Conservation (phyloP, 2,797 vertebrate genomes). For the Huso huso region DNA sequence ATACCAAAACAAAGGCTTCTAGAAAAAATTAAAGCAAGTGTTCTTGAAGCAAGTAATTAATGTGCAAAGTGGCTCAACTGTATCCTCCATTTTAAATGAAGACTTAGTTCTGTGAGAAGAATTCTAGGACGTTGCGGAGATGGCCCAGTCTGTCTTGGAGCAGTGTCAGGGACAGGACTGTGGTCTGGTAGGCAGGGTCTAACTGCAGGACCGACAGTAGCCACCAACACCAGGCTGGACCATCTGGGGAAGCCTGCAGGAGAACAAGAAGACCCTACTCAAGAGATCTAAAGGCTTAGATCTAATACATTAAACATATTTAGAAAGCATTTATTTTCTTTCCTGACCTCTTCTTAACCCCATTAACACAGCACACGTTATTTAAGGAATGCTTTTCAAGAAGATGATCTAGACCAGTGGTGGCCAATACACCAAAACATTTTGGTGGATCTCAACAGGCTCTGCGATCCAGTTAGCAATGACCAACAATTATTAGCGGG, state of each 20-base stretch:
- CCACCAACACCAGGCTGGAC: conserved; percentile 88
- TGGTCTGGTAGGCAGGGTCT: conserved; percentile 74
- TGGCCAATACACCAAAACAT: too few species aligned
- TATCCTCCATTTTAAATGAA: not conserved
- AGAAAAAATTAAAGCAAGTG: not conserved
- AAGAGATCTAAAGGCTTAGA: too few species aligned
- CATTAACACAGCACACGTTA: too few species aligned
- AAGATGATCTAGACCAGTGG: too few species aligned
- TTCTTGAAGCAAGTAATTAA: not conserved
- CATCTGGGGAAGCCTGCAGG: conserved; percentile 62
- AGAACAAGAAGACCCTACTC: conserved; percentile 14
- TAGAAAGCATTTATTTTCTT: too few species aligned
- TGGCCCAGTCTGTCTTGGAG: conserved; percentile 72
- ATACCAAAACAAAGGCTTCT: not conserved
- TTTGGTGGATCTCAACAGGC: too few species aligned
- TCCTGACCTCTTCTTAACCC: too few species aligned
- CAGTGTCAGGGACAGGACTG: conserved; percentile 68
- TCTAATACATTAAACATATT: too few species aligned
- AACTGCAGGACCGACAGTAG: conserved; percentile 78
- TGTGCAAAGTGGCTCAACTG: not conserved
- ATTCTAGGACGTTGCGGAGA: conserved; percentile 66
- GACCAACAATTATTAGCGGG: too few species aligned
- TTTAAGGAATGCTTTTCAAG: too few species aligned
- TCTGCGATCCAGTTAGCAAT: too few species aligned
- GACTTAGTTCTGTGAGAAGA: conserved; percentile 67